Percentiles rank a stretch among this genome's conserved stretches.
phyloP scores from a whole-genome alignment of 2,113 vertebrate species.

The Caranx ignobilis region DNA sequence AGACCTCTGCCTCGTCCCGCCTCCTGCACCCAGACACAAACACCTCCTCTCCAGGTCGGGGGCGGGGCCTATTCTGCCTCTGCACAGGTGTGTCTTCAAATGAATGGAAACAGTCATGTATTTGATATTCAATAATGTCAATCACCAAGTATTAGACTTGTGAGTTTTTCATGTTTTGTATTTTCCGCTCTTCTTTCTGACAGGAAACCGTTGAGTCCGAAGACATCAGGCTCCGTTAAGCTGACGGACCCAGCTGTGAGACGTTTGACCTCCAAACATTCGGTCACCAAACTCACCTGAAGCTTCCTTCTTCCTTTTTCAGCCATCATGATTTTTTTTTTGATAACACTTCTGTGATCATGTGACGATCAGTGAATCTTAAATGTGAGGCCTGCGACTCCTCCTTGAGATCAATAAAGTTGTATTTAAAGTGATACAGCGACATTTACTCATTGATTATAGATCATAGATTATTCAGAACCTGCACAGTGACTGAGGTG shows the following conservation, averaged over 20 bases:
- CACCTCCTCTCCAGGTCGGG: not conserved
- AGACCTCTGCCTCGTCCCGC: not conserved
- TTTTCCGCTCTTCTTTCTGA: not conserved
- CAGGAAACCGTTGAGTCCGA: conserved; percentile 41
- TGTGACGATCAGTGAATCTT: too few species aligned
- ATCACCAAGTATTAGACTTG: not conserved
- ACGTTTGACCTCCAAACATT: conserved; percentile 3
- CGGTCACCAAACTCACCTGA: not conserved
- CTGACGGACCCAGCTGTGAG: not conserved
- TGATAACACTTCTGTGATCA: too few species aligned
- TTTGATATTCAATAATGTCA: not conserved
- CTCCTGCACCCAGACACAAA: not conserved
- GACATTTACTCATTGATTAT: not conserved
- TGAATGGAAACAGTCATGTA: too few species aligned
- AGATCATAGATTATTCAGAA: not conserved
- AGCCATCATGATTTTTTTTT: too few species aligned
- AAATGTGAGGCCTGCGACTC: too few species aligned
- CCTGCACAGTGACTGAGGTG: not conserved
- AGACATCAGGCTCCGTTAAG: not conserved
- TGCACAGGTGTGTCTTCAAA: conserved; percentile 45
- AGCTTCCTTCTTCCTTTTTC: too few species aligned
- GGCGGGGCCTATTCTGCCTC: not conserved
- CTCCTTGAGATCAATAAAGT: too few species aligned
- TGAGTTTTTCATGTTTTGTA: not conserved
- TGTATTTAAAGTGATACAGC: too few species aligned